Percentiles rank a stretch among this genome's conserved stretches.
These are phyloP conservation scores for Pachyseris speciosa DNA, from an alignment of 64 coral and sea anemone genomes.

Conservation along the genomic window DNA sequence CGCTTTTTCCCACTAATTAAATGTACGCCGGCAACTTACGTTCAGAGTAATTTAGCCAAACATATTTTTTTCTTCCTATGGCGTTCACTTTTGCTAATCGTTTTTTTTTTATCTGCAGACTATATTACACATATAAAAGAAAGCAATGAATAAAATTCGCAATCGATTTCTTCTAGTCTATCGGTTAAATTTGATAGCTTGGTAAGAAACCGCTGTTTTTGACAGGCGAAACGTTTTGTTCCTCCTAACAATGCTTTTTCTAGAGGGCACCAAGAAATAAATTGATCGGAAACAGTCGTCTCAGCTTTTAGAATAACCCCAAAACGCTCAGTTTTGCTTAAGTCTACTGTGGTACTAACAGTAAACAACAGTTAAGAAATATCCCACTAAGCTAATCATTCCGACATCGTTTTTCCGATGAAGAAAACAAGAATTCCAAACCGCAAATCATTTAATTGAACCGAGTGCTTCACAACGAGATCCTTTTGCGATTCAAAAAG, in stretches of 20 bases:
- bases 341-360: neutral
- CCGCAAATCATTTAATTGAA: neutral
- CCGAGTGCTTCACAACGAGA: neutral
- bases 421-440: neutral
- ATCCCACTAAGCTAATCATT: neutral
- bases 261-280: neutral
- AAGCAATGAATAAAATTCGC: neutral
- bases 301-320: neutral
- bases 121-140: neutral
- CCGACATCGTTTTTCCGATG: neutral
- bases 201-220: neutral
- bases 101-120: neutral
- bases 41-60: neutral
- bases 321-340: neutral
- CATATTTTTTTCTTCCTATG: neutral
- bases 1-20: neutral
- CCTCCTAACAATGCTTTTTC: slow-evolving; percentile 18
- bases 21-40: neutral
- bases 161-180: neutral
- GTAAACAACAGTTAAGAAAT: slow-evolving; percentile 6
- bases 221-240: neutral
- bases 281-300: neutral
- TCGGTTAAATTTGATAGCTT: neutral
- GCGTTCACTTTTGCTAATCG: neutral
- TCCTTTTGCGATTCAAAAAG: neutral